A percentile compares a stretch with the other conserved stretches of the same genome.
Conservation (phyloP, 2,888 invertebrate species). For the Loripinus fragilis region DNA sequence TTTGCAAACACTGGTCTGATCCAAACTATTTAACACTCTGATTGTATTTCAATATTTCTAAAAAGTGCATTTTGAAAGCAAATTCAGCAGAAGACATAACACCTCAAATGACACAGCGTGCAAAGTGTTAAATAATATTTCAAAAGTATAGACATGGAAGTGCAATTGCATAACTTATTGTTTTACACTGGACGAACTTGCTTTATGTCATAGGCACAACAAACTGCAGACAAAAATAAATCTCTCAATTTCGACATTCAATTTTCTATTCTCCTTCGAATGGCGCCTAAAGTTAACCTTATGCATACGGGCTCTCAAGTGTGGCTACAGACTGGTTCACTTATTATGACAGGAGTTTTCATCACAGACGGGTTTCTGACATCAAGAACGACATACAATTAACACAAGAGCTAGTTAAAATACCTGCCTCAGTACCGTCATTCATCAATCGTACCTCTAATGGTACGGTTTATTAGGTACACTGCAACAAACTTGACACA, state of each 20-base stretch:
- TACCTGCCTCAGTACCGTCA: constrained; percentile 29
- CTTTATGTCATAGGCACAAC: background rate
- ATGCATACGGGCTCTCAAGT: background rate
- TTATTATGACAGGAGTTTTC: constrained; percentile 45
- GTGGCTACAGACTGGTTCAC: constrained; percentile 20
- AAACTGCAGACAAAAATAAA: constrained; percentile 8
- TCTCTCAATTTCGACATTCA: constrained; percentile 14
- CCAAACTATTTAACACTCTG: no score
- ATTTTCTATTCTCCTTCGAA: constrained; percentile 2
- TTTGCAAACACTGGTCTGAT: no score
- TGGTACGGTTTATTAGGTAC: constrained; percentile 26
- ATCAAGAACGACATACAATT: constrained; percentile 37
- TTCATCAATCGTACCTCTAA: constrained; percentile 34
- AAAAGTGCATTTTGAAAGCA: no score
- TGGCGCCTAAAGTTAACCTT: constrained; percentile 11
- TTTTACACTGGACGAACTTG: background rate
- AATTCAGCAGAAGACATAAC: no score
- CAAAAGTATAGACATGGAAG: background rate
- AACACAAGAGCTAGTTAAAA: constrained; percentile 52
- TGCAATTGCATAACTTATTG: background rate
- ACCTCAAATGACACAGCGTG: no score
- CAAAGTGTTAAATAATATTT: background rate
- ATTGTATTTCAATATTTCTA: no score
- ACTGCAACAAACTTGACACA: background rate
- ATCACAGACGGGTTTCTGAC: constrained; percentile 35